A percentile compares a stretch with the other conserved stretches of the same genome.
Conservation (phyloP, 2,797 vertebrate species). For the Scarus forsteni region DNA sequence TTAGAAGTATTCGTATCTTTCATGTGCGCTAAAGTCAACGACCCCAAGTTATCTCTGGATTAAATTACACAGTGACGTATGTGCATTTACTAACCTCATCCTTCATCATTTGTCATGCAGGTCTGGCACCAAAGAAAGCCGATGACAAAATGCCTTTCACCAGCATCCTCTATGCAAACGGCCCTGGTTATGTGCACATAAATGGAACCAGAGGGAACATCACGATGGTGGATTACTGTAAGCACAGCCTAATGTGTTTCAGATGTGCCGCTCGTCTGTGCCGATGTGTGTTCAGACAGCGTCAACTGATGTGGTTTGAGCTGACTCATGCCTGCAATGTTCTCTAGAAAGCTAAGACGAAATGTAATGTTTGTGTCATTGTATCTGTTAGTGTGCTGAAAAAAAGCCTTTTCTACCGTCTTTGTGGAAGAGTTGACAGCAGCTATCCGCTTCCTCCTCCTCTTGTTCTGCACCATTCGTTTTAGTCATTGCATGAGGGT, state of each 20-base stretch:
- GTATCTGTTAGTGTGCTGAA: constrained; percentile 22
- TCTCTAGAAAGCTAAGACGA: constrained; percentile 45
- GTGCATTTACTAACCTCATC: constrained; percentile 8
- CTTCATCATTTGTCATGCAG: constrained; percentile 57
- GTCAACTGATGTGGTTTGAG: constrained; percentile 51
- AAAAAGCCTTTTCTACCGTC: constrained; percentile 46
- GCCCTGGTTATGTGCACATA: constrained; percentile 84
- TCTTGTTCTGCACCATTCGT: constrained; percentile 57
- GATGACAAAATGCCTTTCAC: constrained; percentile 87
- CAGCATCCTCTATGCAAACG: constrained; percentile 88
- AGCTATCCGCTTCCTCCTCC: constrained; percentile 32
- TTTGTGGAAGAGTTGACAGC: constrained; percentile 45
- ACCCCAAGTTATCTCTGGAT: background rate
- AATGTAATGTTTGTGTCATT: constrained; percentile 35
- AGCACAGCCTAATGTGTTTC: constrained; percentile 75
- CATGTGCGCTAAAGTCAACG: background rate
- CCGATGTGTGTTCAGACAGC: constrained; percentile 45
- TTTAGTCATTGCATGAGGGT: constrained; percentile 55
- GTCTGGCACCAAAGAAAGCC: constrained; percentile 83
- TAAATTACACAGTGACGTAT: background rate
- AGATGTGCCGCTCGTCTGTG: constrained; percentile 54
- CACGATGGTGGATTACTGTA: constrained; percentile 84
- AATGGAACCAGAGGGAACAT: constrained; percentile 87
- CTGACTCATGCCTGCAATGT: constrained; percentile 52
- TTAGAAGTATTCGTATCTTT: too few species aligned